Percentiles rank a stretch among this genome's conserved stretches.
These are phyloP conservation scores for Tachina lurida DNA, from an alignment of 2,888 invertebrate species.

Conservation along the genomic window DNA sequence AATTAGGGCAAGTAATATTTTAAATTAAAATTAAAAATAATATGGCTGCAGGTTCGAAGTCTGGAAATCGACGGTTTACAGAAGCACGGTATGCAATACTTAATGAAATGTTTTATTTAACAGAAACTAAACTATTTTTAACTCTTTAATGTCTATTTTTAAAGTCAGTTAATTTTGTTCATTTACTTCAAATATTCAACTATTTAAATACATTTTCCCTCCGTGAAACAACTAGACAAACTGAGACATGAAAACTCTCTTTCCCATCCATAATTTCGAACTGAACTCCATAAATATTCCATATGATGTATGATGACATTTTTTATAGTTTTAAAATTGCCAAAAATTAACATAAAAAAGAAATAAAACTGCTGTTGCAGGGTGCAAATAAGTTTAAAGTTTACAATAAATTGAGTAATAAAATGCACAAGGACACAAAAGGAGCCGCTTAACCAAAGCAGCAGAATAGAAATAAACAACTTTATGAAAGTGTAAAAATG, in stretches of 20 bases:
- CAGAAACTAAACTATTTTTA: too few species aligned
- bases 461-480: conserved; percentile 32
- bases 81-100: too few species aligned
- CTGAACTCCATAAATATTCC: conserved; percentile 34
- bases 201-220: background rate
- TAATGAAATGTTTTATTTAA: too few species aligned
- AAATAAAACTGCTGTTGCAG: conserved; percentile 73
- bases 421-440: conserved; percentile 62
- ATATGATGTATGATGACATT: conserved; percentile 46
- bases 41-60: too few species aligned
- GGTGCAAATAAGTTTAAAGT: conserved; percentile 35
- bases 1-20: too few species aligned
- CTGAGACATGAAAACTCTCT: background rate
- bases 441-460: conserved; percentile 24
- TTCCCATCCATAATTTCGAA: background rate
- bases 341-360: conserved; percentile 77
- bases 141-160: too few species aligned
- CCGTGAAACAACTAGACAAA: background rate
- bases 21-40: too few species aligned
- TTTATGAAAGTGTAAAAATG: conserved; percentile 77
- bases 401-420: conserved; percentile 60
- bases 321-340: conserved; percentile 48
- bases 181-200: background rate
- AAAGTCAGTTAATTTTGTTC: too few species aligned
- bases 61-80: too few species aligned